Percentiles rank a stretch among this genome's conserved stretches.
Conservation (phyloP, 2,888 invertebrate species). For the Dryocosmus kuriphilus region DNA sequence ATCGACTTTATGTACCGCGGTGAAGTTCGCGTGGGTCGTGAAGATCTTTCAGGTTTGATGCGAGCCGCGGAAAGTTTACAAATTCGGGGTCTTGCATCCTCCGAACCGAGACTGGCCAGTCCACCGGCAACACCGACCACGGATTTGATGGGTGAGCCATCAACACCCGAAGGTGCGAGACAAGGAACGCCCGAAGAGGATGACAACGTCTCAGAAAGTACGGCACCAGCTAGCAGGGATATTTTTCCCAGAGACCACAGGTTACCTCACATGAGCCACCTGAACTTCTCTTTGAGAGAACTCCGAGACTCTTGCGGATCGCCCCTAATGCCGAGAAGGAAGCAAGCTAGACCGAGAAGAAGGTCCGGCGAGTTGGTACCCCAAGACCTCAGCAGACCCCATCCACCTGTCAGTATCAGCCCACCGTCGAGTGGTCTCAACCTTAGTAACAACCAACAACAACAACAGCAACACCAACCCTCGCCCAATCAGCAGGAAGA, state of each 20-base stretch:
- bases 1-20: slow-evolving; percentile 97
- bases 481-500: slow-evolving; percentile 65
- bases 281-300: slow-evolving; percentile 68
- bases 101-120: slow-evolving; percentile 78
- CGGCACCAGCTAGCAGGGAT: slow-evolving; percentile 74
- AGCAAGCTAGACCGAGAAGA: slow-evolving; percentile 91
- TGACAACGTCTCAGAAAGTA: slow-evolving; percentile 68
- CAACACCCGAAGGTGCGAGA: slow-evolving; percentile 77
- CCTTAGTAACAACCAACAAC: slow-evolving; percentile 59
- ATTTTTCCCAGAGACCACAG: slow-evolving; percentile 72
- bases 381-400: slow-evolving; percentile 81
- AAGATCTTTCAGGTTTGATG: slow-evolving; percentile 89
- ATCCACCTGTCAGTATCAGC: slow-evolving; percentile 69
- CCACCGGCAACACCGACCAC: slow-evolving; percentile 78
- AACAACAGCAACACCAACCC: slow-evolving; percentile 57
- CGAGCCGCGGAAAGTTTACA: slow-evolving; percentile 93
- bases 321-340: slow-evolving; percentile 87
- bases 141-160: slow-evolving; percentile 79
- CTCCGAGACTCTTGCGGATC: slow-evolving; percentile 83
- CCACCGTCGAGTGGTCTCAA: slow-evolving; percentile 70
- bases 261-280: slow-evolving; percentile 75
- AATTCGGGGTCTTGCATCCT: slow-evolving; percentile 86
- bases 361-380: slow-evolving; percentile 88
- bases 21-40: slow-evolving; percentile 92
- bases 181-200: slow-evolving; percentile 68